Base-by-base conservation (phyloP, 2,888 invertebrate genomes). In the Suillia variegata region DNA sequence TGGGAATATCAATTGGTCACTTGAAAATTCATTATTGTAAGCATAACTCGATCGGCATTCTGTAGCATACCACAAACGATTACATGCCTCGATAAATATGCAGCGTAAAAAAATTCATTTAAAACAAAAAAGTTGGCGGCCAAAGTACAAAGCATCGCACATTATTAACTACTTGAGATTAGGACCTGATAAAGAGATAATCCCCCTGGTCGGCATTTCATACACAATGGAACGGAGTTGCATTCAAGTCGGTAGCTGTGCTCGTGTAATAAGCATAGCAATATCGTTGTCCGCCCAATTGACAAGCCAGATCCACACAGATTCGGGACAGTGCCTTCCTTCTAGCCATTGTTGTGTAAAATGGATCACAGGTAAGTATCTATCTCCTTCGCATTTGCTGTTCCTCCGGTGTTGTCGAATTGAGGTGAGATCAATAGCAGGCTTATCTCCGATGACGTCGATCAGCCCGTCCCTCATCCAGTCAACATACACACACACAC, bases 121-220 rank as follows among this genome's bases (percentile, higher is more conserved):
- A 49, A 38, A 62, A 64, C 67, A 75, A 73, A 77, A 75, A 70
- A 65, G 64, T 58, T 68, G n/a, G 71, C 77, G 77, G 77, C 67
- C 67, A 66, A 70, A 76, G 71, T 71, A 78, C 78, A 78, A 78
- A 78, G 74, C 71, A 71, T 73, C 69, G 77, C 78, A 78, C 78
- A 78, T 77, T 78, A 78, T 78, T 77, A 78, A 78, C 76, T 78
- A 78, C 78, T 78, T 78, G 78, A 78, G 77, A 78, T 78, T 78
- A 78, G 67, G 70, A 65, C n/a, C 79, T 76, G 77, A 78, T 78
- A 78, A 78, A 73, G 71, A 76, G 78, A 76, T 78, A 78, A 78
- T 78, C 77, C 70, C 61, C 59, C 62, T 64, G 69, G 71, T 67
- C 73, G 73, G 74, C 69, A 42, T 38, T n/a, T n/a, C 17, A 52